Evolutionary conservation across 1,140 invertebrate species (phyloP).

Genomic region (Panulirus ornatus): DNA sequence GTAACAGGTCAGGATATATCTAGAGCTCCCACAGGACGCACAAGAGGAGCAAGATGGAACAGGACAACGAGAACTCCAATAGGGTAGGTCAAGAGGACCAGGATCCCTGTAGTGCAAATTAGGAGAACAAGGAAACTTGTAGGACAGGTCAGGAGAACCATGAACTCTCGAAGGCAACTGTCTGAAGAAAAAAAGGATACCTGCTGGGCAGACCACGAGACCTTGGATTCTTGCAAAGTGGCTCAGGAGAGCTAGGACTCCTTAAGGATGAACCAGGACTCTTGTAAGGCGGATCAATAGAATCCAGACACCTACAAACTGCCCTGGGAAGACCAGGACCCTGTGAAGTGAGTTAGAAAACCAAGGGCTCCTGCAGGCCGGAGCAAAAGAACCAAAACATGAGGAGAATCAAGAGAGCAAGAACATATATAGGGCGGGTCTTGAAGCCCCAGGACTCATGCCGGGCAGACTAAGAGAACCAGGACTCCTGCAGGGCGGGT

Average conservation of each 20-base stretch:
- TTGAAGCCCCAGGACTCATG: background rate
- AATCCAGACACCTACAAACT: background rate
- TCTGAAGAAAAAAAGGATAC: background rate
- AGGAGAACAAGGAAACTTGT: background rate
- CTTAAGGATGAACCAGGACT: too few species aligned
- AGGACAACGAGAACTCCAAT: too few species aligned
- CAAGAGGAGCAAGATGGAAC: background rate
- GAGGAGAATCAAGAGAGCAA: background rate
- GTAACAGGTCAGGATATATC: background rate
- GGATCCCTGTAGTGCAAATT: background rate
- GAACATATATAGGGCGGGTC: background rate
- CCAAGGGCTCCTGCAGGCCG: background rate
- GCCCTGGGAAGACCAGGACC: background rate
- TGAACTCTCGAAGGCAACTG: background rate
- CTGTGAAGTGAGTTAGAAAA: background rate
- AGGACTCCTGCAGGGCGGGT: background rate
- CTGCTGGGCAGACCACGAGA: background rate
- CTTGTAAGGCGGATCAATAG: background rate
- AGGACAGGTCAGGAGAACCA: background rate
- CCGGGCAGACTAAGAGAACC: background rate
- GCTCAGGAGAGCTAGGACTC: background rate
- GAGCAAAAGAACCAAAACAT: background rate
- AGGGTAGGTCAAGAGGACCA: too few species aligned
- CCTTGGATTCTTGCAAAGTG: background rate
- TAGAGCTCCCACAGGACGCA: too few species aligned